Percentiles rank a stretch among this genome's conserved stretches.
Evolutionary conservation across 2,797 vertebrate species (phyloP).

Genomic region (Fringilla coelebs): DNA sequence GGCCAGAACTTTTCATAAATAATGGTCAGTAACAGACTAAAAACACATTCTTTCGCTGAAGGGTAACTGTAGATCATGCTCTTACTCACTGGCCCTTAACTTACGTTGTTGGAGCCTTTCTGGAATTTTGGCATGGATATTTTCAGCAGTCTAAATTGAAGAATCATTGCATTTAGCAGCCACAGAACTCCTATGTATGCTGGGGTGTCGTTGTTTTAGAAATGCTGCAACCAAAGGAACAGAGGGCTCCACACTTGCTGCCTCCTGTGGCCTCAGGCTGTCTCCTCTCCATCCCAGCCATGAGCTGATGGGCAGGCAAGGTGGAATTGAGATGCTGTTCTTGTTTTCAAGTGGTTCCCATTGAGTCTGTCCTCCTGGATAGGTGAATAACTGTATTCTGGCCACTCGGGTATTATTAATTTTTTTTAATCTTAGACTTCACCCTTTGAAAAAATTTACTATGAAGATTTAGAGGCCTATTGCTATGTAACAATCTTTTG

Average conservation of each 20-base stretch:
- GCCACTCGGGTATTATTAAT: not conserved
- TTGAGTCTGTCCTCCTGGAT: not conserved
- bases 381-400: not conserved
- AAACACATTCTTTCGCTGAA: not conserved
- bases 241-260: not conserved
- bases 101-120: not conserved
- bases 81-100: not conserved
- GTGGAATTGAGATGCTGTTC: not conserved
- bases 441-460: not conserved
- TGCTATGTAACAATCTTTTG: not conserved
- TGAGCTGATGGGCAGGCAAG: not conserved
- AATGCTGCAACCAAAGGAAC: not conserved
- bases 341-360: not conserved
- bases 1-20: not conserved
- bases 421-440: not conserved
- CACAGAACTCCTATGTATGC: not conserved
- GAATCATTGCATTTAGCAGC: not conserved
- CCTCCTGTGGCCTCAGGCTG: not conserved
- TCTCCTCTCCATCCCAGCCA: not conserved
- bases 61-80: not conserved
- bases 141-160: not conserved
- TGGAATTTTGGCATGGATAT: not conserved
- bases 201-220: not conserved
- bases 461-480: not conserved
- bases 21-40: not conserved